A percentile compares a stretch with the other conserved stretches of the same genome.
These are phyloP conservation scores for Rallus limicola DNA, from an alignment of 2,113 vertebrate species.

Conservation along the genomic window DNA sequence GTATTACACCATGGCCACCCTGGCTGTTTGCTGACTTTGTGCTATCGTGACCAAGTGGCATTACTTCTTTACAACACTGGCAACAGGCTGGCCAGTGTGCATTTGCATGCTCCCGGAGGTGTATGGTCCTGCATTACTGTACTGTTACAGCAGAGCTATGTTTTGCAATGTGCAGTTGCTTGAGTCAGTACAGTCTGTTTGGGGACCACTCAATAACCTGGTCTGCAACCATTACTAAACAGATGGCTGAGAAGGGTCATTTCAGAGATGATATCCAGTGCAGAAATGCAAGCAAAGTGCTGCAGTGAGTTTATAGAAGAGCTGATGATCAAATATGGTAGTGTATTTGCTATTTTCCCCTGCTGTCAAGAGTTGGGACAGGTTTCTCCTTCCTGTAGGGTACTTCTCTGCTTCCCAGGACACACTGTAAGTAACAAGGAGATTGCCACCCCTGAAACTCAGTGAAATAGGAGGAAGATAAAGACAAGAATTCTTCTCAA, in stretches of 20 bases:
- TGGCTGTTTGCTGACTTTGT: not conserved
- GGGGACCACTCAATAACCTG: not conserved
- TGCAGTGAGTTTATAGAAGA: not conserved
- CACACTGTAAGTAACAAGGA: not conserved
- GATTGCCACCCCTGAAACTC: not conserved
- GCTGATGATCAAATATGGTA: not conserved
- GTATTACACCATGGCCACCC: not conserved
- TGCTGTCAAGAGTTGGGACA: not conserved
- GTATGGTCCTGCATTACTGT: not conserved
- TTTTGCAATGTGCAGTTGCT: not conserved
- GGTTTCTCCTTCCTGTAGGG: not conserved
- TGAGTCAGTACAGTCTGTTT: not conserved
- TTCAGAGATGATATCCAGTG: not conserved
- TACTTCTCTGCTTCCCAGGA: not conserved
- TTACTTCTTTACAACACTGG: not conserved
- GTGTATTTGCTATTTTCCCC: not conserved
- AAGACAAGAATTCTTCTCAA: not conserved
- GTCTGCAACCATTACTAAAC: not conserved
- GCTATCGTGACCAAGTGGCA: not conserved
- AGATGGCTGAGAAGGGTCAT: not conserved
- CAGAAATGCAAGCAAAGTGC: not conserved
- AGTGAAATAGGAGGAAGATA: not conserved
- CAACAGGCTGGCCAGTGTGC: not conserved
- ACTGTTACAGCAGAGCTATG: not conserved
- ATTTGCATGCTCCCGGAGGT: not conserved